A percentile compares a stretch with the other conserved stretches of the same genome.
Evolutionary conservation across 2,113 vertebrate species (phyloP).

Genomic region (Ornithorhynchus anatinus): DNA sequence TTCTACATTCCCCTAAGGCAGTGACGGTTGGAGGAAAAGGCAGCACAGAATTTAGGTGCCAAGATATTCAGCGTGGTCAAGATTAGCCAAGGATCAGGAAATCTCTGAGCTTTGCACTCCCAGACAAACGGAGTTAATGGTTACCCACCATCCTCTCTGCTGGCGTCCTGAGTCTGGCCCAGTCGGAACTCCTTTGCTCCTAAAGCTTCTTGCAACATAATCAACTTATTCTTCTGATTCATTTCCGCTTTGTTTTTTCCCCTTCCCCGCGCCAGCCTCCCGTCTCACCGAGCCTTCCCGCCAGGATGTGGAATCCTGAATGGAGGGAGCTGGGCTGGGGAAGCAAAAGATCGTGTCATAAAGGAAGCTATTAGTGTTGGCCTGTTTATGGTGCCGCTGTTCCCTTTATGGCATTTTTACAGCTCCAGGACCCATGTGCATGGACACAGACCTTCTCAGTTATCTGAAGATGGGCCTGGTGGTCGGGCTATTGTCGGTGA

Average conservation of each 20-base stretch:
- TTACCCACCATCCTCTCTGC: too few relatives aligned
- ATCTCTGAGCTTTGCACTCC: background rate
- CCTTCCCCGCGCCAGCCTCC: background rate
- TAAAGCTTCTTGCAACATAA: background rate
- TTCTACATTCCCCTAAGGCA: too few relatives aligned
- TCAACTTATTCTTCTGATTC: background rate
- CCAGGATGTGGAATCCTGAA: background rate
- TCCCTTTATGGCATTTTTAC: slow-evolving; percentile 38
- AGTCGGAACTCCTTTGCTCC: background rate
- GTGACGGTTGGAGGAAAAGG: too few relatives aligned
- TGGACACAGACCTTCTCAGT: background rate
- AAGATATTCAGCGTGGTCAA: too few relatives aligned
- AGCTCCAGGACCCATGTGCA: background rate
- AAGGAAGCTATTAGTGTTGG: slow-evolving; percentile 20
- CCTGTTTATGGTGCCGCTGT: slow-evolving; percentile 11
- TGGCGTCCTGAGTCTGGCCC: too few relatives aligned
- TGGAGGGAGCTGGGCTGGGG: background rate
- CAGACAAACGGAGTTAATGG: too few relatives aligned
- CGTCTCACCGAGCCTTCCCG: background rate
- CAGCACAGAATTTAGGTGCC: too few relatives aligned
- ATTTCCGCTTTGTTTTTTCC: background rate
- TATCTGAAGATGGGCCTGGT: slow-evolving; percentile 5
- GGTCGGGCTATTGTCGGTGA: background rate
- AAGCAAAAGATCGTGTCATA: slow-evolving; percentile 23
- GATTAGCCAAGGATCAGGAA: too few relatives aligned